Conservation (phyloP, 2,797 vertebrate genomes). For the Novumbra hubbsi region DNA sequence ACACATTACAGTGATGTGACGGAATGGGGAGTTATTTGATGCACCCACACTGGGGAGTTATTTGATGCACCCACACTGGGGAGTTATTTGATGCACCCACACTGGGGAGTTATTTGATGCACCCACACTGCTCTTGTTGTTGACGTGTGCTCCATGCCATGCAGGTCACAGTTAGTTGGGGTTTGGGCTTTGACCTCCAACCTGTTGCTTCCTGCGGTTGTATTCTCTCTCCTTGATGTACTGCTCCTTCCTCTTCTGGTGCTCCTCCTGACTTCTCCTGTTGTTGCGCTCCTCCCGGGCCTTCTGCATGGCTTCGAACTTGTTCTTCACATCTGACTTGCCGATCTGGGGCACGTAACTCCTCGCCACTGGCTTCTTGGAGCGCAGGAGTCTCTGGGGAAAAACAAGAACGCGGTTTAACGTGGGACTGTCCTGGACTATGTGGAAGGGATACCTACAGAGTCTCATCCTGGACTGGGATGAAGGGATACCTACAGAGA, state of each 20-base stretch:
- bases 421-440: slow-evolving; percentile 42
- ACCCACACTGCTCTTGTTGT: slow-evolving; percentile 4
- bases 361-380: slow-evolving; percentile 87
- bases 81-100: not conserved
- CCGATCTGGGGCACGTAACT: slow-evolving; percentile 89
- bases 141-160: slow-evolving; percentile 57
- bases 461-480: slow-evolving; percentile 38
- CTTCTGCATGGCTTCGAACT: slow-evolving; percentile 97
- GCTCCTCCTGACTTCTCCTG: slow-evolving; percentile 88
- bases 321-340: slow-evolving; percentile 89
- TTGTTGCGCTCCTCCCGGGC: slow-evolving; percentile 95
- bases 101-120: not conserved
- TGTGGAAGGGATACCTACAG: slow-evolving; percentile 9
- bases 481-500: slow-evolving; percentile 10
- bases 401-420: slow-evolving; percentile 17
- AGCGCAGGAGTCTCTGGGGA: slow-evolving; percentile 88
- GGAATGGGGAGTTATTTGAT: not conserved
- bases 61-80: too few relatives aligned
- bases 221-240: slow-evolving; percentile 95
- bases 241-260: slow-evolving; percentile 95
- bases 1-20: not conserved
- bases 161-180: slow-evolving; percentile 57
- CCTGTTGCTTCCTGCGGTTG: slow-evolving; percentile 95
- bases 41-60: too few relatives aligned
- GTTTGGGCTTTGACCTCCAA: slow-evolving; percentile 67